Conservation (phyloP, 2,888 invertebrate species). For the Pilophorus perplexus region DNA sequence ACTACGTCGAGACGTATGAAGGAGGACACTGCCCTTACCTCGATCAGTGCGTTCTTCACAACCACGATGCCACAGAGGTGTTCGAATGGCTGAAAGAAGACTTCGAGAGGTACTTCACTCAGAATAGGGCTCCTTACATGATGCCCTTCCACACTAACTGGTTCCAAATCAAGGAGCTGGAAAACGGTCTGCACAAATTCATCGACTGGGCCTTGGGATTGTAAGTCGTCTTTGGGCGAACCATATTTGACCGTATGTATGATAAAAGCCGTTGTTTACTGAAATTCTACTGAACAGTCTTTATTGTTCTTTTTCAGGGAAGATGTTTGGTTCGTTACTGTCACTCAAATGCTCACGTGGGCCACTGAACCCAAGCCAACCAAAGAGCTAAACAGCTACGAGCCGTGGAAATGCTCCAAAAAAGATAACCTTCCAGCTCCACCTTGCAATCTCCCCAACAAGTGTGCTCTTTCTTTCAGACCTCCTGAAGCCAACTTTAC, state of each 20-base stretch:
- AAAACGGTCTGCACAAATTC: constrained; percentile 79
- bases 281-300: too few relatives aligned
- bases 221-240: constrained; percentile 60
- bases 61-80: constrained; percentile 75
- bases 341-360: constrained; percentile 86
- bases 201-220: constrained; percentile 72
- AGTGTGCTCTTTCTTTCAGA: constrained; percentile 79
- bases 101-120: constrained; percentile 59
- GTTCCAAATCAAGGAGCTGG: constrained; percentile 85
- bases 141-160: constrained; percentile 96
- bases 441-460: constrained; percentile 76
- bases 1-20: constrained; percentile 82
- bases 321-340: constrained; percentile 83
- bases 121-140: constrained; percentile 88
- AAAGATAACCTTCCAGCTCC: constrained; percentile 67
- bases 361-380: constrained; percentile 79
- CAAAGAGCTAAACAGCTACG: constrained; percentile 67
- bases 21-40: constrained; percentile 90
- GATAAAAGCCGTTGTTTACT: too few relatives aligned
- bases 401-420: constrained; percentile 77
- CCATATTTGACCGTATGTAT: too few relatives aligned
- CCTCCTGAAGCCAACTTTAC: constrained; percentile 72
- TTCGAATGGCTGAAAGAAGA: constrained; percentile 88
- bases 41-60: constrained; percentile 88
- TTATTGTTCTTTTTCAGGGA: too few relatives aligned